phyloP scores from a whole-genome alignment of 2,888 invertebrate genomes.

The Tinea semifulvella region DNA sequence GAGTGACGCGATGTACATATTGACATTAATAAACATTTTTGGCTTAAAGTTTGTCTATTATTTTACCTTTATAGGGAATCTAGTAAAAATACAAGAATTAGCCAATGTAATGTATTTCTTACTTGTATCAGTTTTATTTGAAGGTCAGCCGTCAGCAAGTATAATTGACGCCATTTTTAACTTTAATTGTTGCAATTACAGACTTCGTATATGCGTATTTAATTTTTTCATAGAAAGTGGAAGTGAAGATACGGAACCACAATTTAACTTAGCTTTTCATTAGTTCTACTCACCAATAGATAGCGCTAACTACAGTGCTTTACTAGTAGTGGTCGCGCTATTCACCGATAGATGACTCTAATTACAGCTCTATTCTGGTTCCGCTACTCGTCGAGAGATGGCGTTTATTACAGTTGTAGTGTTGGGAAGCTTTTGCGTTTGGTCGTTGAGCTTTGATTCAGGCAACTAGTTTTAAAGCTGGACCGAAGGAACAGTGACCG shows the following conservation, averaged over 20 bases:
- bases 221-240: not conserved
- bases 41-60: constrained; percentile 57
- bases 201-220: not conserved
- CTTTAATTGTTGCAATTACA: no score
- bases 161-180: no score
- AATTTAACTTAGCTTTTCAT: not conserved
- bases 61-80: not conserved
- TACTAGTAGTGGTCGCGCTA: not conserved
- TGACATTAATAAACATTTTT: constrained; percentile 66
- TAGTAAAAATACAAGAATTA: no score
- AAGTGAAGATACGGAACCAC: not conserved
- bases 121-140: no score
- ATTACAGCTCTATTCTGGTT: not conserved
- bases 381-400: not conserved
- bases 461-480: not conserved
- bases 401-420: not conserved
- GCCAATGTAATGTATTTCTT: no score
- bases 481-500: constrained; percentile 4
- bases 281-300: not conserved
- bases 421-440: not conserved
- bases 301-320: not conserved
- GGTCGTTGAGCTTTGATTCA: not conserved
- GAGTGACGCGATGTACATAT: constrained; percentile 63
- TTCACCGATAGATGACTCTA: no score
- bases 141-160: no score